Evolutionary conservation across 64 coral and sea anemone genomes (phyloP), one percentile per base, ranked within the genome.

Genomic region (Pocillopora damicornis): DNA sequence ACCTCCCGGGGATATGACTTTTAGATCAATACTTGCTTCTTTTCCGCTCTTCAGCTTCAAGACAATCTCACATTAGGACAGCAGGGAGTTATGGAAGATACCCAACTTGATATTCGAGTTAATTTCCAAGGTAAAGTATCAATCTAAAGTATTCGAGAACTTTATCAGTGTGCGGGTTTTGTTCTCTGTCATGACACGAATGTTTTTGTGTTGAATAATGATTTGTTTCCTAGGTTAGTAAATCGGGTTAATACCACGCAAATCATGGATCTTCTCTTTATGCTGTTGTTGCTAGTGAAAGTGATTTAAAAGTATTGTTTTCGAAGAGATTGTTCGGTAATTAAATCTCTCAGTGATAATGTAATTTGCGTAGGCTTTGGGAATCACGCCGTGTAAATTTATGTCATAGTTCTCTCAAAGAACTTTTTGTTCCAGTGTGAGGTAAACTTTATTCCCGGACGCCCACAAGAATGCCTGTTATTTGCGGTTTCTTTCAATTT

Each of bases 81-180:
- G 37, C 97, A 99, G 86, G 91, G 88, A 63, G 88, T 99, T 35
- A 26, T 75, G 42, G 90, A 99, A 71, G 80, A 75, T 42, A 78
- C 79, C n/a, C 93, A 93, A 36, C 65, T 99, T 61, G 97, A 99
- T 89, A 82, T 99, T 13, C 38, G 93, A 88, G 91, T 99, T 59
- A 92, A 99, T 81, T 99, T 99, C 67, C 90, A 95, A 95, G 97
- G 97, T 99, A 66, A 51, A 92, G 74, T 61, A 60, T 91, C 67
- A 72, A 13, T 79, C 75, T 61, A 22, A 22, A 20, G 62, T 59
- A 17, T 35, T 10, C 14, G 74, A 38, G 75, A 17, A 35, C 75
- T 20, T 61, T 67, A 65, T n/a, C 4, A 30, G 56, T 67, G 63
- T 22, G 58, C 65, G 68, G 34, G 20, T 60, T 73, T 76, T 45